Conservation (phyloP, 2,888 invertebrate genomes). For the Drosophila multiciliata region DNA sequence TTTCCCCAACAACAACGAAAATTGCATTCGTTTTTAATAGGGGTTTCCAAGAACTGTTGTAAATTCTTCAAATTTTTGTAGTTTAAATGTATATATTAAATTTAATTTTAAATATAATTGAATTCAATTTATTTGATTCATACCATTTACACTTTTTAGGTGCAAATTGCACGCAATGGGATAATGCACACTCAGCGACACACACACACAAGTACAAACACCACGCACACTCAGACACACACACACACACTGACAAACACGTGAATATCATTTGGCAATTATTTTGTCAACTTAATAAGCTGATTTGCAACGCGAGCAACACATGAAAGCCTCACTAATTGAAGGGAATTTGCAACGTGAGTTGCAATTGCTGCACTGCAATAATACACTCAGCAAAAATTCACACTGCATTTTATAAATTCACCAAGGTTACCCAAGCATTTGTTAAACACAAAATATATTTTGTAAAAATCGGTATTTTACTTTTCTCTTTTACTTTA, state of each 20-base stretch:
- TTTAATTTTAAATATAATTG: conserved; percentile 1
- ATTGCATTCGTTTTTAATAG: too few species aligned
- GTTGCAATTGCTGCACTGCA: neutral
- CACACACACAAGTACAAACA: neutral
- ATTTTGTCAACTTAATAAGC: conserved; percentile 45
- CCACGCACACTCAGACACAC: neutral
- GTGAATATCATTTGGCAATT: conserved; percentile 38
- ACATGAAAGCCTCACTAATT: conserved; percentile 54
- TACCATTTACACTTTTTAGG: conserved; percentile 51
- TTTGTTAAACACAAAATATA: neutral
- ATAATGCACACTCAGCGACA: neutral
- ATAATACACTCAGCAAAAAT: neutral
- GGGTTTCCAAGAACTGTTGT: neutral
- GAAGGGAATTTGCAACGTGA: conserved; percentile 40
- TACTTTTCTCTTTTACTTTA: neutral
- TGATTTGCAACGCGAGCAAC: conserved; percentile 50
- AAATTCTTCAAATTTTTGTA: neutral
- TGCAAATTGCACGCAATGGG: conserved; percentile 54
- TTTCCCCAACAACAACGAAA: neutral
- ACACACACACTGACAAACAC: neutral
- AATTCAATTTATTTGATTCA: neutral
- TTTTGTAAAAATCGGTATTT: neutral
- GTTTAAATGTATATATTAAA: conserved; percentile 15
- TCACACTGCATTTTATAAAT: neutral
- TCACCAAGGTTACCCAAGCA: neutral